A percentile compares a stretch with the other conserved stretches of the same genome.
Evolutionary conservation across 2,797 vertebrate species (phyloP).

Genomic region (Oreochromis grahami): DNA sequence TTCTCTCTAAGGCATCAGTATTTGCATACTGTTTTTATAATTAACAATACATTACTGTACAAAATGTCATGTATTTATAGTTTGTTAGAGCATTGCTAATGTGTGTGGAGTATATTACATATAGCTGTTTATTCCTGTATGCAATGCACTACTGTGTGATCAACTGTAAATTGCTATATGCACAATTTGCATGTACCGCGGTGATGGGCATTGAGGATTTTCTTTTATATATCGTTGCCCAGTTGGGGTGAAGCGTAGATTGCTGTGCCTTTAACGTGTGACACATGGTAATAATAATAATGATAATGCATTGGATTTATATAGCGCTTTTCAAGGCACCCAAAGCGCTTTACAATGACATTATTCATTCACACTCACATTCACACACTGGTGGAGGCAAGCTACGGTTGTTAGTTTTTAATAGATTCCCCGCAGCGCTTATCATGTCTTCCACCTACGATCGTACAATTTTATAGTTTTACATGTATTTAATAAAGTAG

Average conservation of each 20-base stretch:
- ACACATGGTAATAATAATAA: no score
- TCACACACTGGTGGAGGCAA: no score
- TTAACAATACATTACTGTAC: not conserved
- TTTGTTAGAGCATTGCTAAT: not conserved
- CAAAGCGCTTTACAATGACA: no score
- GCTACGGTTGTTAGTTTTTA: not conserved
- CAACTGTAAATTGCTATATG: not conserved
- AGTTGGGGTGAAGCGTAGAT: not conserved
- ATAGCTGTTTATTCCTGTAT: not conserved
- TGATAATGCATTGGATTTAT: no score
- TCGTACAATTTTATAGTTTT: not conserved
- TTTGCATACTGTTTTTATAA: not conserved
- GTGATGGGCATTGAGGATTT: not conserved
- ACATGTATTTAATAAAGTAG: not conserved
- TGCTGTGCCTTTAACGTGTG: not conserved
- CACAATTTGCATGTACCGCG: not conserved
- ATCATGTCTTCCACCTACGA: not conserved
- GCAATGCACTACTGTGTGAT: not conserved
- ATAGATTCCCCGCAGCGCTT: not conserved
- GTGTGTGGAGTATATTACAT: not conserved
- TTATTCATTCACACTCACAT: no score
- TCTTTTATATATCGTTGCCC: not conserved
- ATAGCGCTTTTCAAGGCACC: no score
- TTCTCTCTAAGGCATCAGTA: not conserved
- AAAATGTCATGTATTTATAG: not conserved